Conservation (phyloP, 1,140 invertebrate genomes). For the Hypsibius dujardini region DNA sequence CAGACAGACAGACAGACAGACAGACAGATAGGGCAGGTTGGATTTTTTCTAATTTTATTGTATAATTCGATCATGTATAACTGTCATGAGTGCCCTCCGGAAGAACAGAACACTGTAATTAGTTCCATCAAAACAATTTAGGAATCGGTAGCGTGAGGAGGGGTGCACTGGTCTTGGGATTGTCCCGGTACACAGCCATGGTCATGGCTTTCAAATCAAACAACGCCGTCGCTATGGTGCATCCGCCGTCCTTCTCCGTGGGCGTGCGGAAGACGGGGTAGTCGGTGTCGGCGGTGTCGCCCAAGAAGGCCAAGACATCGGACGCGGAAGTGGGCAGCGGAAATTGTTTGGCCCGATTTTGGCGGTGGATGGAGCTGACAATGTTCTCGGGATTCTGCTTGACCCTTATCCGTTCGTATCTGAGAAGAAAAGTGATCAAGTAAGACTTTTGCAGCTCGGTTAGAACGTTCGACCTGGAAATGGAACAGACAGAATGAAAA, state of each 20-base stretch:
- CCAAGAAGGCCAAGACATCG: not conserved
- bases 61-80: too few relatives aligned
- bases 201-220: conserved; percentile 11
- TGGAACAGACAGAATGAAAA: not conserved
- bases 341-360: conserved; percentile 14
- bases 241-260: conserved; percentile 7
- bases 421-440: too few relatives aligned
- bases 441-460: too few relatives aligned
- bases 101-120: too few relatives aligned
- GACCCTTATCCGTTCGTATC: conserved; percentile 12
- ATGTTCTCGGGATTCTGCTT: conserved; percentile 15
- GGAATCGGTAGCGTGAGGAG: conserved; percentile 1
- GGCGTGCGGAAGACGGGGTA: conserved; percentile 11
- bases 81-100: too few relatives aligned
- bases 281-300: conserved; percentile 8
- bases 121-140: conserved; percentile 9
- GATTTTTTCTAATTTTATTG: too few relatives aligned
- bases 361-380: conserved; percentile 16
- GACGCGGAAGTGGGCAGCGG: not conserved
- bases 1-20: too few relatives aligned
- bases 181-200: not conserved
- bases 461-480: not conserved
- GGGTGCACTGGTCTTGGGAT: conserved; percentile 11
- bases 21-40: too few relatives aligned
- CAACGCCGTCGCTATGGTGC: not conserved